Conservation (phyloP, 2,888 invertebrate species). For the Idaea aversata region DNA sequence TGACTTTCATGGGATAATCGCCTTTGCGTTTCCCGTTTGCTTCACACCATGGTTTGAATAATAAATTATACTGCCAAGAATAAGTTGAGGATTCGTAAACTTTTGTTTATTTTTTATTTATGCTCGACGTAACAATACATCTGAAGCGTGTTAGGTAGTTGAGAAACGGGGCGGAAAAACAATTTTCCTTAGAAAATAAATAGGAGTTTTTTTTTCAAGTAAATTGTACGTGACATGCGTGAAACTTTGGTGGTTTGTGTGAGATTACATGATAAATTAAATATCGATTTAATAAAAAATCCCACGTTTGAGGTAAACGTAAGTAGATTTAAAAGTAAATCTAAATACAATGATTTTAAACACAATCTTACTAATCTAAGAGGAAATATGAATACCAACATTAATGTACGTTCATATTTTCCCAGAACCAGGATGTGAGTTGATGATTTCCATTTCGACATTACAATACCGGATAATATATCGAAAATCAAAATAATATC, state of each 20-base stretch:
- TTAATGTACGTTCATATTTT: background rate
- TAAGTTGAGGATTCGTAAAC: background rate
- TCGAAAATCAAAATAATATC: conserved; percentile 26
- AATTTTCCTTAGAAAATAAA: background rate
- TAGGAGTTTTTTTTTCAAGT: background rate
- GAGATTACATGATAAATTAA: background rate
- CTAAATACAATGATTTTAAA: too few relatives aligned
- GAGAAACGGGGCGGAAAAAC: background rate
- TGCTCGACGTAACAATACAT: background rate
- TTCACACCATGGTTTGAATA: background rate
- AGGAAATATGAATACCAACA: too few relatives aligned
- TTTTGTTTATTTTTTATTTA: background rate
- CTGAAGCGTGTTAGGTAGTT: background rate
- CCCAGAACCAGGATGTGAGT: conserved; percentile 13
- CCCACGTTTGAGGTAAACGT: too few relatives aligned
- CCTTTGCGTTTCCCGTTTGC: background rate
- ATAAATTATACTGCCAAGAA: background rate
- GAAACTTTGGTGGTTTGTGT: background rate
- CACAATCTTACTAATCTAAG: too few relatives aligned
- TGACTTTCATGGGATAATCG: background rate
- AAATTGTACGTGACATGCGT: background rate
- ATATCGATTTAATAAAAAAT: background rate
- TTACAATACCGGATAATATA: conserved; percentile 23
- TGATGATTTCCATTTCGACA: conserved; percentile 22
- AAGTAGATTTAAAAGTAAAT: too few relatives aligned